These are phyloP conservation scores for Coleophora deauratella DNA, from an alignment of 2,888 invertebrate genomes.

Conservation along the genomic window DNA sequence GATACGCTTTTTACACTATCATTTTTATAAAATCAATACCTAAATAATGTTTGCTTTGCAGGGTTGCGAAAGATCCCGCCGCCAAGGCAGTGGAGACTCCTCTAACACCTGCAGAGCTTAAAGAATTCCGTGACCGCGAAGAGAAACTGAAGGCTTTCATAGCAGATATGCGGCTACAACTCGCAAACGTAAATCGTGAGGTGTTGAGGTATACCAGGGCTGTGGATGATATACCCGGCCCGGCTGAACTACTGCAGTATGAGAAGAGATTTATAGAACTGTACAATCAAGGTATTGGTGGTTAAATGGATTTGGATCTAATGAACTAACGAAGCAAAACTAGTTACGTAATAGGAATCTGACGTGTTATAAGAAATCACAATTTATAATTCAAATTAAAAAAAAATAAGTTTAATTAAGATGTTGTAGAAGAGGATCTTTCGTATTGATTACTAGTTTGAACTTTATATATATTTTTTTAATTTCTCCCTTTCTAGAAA, in stretches of 20 bases:
- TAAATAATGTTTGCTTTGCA: constrained; percentile 20
- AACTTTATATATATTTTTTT: too few relatives aligned
- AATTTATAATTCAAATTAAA: too few relatives aligned
- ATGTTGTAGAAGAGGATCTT: too few relatives aligned
- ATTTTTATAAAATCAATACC: too few relatives aligned
- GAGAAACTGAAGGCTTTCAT: constrained; percentile 52
- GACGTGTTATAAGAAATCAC: too few relatives aligned
- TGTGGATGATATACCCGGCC: constrained; percentile 93
- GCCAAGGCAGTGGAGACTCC: constrained; percentile 45
- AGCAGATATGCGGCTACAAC: constrained; percentile 67
- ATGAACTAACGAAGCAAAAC: too few relatives aligned
- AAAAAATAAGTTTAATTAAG: too few relatives aligned
- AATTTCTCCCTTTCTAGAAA: too few relatives aligned
- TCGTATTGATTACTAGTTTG: too few relatives aligned
- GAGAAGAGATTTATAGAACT: constrained; percentile 96
- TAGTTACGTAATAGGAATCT: too few relatives aligned
- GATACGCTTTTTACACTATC: too few relatives aligned
- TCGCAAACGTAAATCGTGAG: constrained; percentile 86
- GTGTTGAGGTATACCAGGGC: constrained; percentile 88
- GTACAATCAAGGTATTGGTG: constrained; percentile 86
- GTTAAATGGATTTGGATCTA: not conserved
- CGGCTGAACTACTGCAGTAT: constrained; percentile 95
- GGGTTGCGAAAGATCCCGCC: constrained; percentile 39
- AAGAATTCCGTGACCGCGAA: constrained; percentile 55
- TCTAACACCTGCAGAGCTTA: constrained; percentile 44